These are phyloP conservation scores for Congeria kusceri DNA, from an alignment of 2,888 invertebrate species.

Conservation along the genomic window DNA sequence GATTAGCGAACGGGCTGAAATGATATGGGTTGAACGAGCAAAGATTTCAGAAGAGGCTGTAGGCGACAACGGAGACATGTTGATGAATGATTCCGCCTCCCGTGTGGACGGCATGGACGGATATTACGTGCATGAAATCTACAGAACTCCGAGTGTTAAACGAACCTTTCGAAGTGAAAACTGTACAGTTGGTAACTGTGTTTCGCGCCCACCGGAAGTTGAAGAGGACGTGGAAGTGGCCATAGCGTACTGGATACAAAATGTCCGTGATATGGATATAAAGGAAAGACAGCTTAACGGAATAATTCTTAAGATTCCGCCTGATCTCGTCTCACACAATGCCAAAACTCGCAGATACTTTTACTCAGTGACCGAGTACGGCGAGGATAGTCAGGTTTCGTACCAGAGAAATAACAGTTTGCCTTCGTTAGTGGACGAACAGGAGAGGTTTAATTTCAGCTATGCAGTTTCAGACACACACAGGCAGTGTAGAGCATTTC, in stretches of 20 bases:
- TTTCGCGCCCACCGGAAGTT: conserved; percentile 44
- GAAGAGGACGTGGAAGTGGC: conserved; percentile 60
- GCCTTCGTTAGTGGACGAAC: conserved; percentile 52
- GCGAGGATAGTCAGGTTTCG: conserved; percentile 45
- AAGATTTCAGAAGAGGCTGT: conserved; percentile 27
- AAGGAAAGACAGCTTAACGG: conserved; percentile 59
- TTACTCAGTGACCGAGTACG: conserved; percentile 59
- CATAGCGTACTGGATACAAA: conserved; percentile 72
- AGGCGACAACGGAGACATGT: not conserved
- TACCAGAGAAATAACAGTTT: conserved; percentile 58
- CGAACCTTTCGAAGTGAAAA: not conserved
- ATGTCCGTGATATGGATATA: conserved; percentile 59
- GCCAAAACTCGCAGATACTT: conserved; percentile 57
- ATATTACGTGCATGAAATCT: not conserved
- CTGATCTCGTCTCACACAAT: conserved; percentile 54
- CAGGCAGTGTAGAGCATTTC: conserved; percentile 13
- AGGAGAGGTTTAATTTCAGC: conserved; percentile 28
- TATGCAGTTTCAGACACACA: conserved; percentile 51
- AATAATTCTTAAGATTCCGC: conserved; percentile 59
- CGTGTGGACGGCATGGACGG: not conserved
- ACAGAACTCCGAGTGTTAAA: not conserved
- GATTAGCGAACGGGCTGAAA: conserved; percentile 55
- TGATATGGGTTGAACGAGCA: conserved; percentile 48
- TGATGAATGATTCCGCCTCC: not conserved
- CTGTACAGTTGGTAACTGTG: not conserved